Conservation (phyloP, 2,113 vertebrate genomes). For the Pangasianodon gigas region DNA sequence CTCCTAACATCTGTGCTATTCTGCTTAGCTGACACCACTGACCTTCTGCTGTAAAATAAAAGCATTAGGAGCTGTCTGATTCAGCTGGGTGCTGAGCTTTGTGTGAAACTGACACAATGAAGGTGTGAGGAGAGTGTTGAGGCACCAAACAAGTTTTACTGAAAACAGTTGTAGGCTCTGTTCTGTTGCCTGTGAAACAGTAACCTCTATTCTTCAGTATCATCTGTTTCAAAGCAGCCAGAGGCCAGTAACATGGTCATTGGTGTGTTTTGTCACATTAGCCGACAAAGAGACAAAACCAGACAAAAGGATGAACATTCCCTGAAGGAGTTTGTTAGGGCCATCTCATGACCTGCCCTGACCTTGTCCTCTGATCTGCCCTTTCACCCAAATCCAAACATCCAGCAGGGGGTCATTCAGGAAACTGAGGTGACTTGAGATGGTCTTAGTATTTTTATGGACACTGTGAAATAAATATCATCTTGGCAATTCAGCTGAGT, state of each 20-base stretch:
- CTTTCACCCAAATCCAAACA: slow-evolving; percentile 6
- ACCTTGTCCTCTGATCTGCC: slow-evolving; percentile 55
- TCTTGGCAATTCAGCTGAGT: slow-evolving; percentile 25
- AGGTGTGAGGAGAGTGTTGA: slow-evolving; percentile 23
- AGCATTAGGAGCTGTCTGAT: slow-evolving; percentile 5
- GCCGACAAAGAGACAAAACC: not conserved
- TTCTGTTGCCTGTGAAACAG: slow-evolving; percentile 1
- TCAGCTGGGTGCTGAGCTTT: slow-evolving; percentile 19
- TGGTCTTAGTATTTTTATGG: not conserved
- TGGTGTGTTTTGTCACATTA: not conserved
- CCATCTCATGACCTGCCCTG: slow-evolving; percentile 64
- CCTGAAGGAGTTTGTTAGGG: slow-evolving; percentile 52
- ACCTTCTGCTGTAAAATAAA: slow-evolving; percentile 32
- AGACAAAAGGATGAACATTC: not conserved
- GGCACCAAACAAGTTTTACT: slow-evolving; percentile 22
- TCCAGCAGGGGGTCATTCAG: slow-evolving; percentile 25
- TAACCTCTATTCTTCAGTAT: not conserved
- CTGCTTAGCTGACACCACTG: slow-evolving; percentile 26
- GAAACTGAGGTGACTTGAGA: slow-evolving; percentile 15
- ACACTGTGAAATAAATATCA: slow-evolving; percentile 17
- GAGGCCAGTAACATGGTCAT: not conserved
- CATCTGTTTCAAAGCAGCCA: slow-evolving; percentile 4
- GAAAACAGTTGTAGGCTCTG: slow-evolving; percentile 26
- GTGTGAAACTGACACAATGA: slow-evolving; percentile 29
- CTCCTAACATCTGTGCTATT: slow-evolving; percentile 28